phyloP scores from a whole-genome alignment of 2,113 vertebrate species.

The Alectura lathami region DNA sequence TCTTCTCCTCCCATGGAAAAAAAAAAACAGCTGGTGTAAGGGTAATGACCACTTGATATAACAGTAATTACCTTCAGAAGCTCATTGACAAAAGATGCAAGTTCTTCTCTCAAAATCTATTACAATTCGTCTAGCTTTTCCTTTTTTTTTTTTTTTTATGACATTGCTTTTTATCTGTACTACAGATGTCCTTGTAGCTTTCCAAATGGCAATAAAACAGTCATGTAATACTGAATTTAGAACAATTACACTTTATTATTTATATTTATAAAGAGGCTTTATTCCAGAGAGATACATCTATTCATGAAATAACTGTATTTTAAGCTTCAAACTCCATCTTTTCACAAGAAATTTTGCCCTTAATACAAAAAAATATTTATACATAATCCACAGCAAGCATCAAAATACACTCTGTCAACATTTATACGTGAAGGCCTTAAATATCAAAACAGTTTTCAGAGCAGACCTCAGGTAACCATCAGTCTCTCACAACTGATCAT shows the following conservation, averaged over 20 bases:
- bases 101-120: background rate
- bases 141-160: background rate
- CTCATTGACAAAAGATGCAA: background rate
- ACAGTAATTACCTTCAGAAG: background rate
- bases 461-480: background rate
- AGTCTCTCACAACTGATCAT: background rate
- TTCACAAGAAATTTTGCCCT: background rate
- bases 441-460: background rate
- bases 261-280: background rate
- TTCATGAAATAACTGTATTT: background rate
- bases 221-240: fast-evolving
- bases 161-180: background rate
- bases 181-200: background rate
- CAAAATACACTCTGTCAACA: background rate
- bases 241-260: background rate
- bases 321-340: background rate
- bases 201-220: background rate
- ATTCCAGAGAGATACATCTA: background rate
- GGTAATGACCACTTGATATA: background rate
- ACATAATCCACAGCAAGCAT: background rate
- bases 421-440: background rate
- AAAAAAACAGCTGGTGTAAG: background rate
- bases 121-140: background rate
- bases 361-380: background rate
- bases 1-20: background rate